Base-by-base conservation (phyloP, 2,797 vertebrate genomes). In the Uromys caudimaculatus region DNA sequence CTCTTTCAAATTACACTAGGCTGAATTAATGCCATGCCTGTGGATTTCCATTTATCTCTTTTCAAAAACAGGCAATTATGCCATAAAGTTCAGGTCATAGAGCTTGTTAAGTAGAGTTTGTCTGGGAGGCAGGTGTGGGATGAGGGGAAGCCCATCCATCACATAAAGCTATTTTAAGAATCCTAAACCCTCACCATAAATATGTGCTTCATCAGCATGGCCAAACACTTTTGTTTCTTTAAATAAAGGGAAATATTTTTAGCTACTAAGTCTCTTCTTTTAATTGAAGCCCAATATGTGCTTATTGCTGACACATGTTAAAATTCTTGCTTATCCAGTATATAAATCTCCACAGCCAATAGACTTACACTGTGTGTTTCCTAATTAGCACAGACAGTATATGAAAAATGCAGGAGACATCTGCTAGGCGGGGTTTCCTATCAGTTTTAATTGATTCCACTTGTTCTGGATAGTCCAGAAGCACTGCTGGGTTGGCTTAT, bases 271-370 rank as follows among this genome's bases (percentile, higher is more conserved):
- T 89, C 23, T 97, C 67, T 82, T 93, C 44, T 95, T 92, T 96
- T 91, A 95, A 97, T 96, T 96, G 83, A 95, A 97, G 90, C 81
- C 86, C 95, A 96, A 78, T 96, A 94, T 90, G 91, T 79, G 86
- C 95, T 96, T 98, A 96, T 95, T 97, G 95, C 96, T 98, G 97
- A 98, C 84, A 97, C 84, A 81, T 88, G 60, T 95, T 96, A 97
- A 97, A 96, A 96, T 91, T 97, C 75, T 85, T 96, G 97, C 97
- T 95, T 95, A 96, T 75, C 41, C 81, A 47, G 87, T 93, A 67
- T 58, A 90, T 90, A 95, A 93, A 95, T 93, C 79, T 96, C 93
- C 77, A 86, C 88, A 97, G 95, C 94, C 93, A 96, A 93, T 77
- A 97, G 44, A 56, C 38, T 58, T 93, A 73, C 77, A 76, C 47